These are phyloP conservation scores for Adelges cooleyi DNA, from an alignment of 1,140 invertebrate genomes.

Conservation along the genomic window DNA sequence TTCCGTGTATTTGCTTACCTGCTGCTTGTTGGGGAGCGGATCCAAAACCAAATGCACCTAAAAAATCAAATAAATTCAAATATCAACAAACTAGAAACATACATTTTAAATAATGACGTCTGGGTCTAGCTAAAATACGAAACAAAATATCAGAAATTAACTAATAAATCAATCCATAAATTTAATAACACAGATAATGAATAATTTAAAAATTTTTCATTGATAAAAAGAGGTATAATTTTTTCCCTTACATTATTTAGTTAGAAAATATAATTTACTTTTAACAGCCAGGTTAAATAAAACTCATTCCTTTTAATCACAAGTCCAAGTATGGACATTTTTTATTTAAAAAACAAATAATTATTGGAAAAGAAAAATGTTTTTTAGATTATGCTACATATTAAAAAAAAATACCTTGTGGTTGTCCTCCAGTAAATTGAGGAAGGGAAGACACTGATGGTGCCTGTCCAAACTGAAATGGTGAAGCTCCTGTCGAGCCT, in stretches of 20 bases:
- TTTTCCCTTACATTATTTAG: no score
- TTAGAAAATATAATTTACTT: no score
- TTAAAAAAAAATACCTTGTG: slow-evolving; percentile 2
- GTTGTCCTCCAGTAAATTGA: not conserved
- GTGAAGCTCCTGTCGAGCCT: not conserved
- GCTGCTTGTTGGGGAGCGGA: not conserved
- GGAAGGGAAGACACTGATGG: not conserved
- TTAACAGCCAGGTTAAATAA: no score
- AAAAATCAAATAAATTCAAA: not conserved
- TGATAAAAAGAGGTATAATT: no score
- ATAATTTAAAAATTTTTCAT: no score
- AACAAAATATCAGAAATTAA: not conserved
- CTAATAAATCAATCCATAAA: not conserved
- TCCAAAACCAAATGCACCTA: slow-evolving; percentile 19
- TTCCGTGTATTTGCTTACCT: not conserved
- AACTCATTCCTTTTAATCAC: no score
- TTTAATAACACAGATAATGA: no score
- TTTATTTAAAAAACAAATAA: no score
- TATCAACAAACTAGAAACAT: no score
- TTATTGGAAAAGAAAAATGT: not conserved
- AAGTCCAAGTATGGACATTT: not conserved
- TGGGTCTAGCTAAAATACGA: not conserved
- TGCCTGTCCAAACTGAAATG: slow-evolving; percentile 1
- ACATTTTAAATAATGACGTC: not conserved
- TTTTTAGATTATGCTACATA: not conserved